These are phyloP conservation scores for Eremobia ochroleuca DNA, from an alignment of 2,888 invertebrate genomes.

Conservation along the genomic window DNA sequence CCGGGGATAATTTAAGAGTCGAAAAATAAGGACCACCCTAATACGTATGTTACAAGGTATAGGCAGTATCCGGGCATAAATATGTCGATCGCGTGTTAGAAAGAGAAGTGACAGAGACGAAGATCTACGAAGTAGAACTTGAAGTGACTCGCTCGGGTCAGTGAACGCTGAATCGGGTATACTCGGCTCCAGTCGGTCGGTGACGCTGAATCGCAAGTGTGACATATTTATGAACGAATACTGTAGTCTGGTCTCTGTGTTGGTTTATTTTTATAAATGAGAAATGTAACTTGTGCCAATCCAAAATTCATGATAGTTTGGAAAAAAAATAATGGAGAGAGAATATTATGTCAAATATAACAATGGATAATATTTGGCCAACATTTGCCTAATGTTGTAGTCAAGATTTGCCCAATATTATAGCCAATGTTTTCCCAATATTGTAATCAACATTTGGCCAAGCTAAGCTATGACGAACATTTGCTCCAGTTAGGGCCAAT, in stretches of 20 bases:
- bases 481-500: background rate
- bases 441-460: background rate
- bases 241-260: background rate
- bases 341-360: background rate
- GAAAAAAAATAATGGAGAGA: background rate
- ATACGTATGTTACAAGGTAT: background rate
- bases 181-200: background rate
- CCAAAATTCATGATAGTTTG: background rate
- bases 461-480: no score
- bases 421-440: background rate
- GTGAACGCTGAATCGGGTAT: background rate
- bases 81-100: background rate
- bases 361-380: background rate
- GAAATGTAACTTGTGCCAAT: background rate
- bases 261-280: background rate
- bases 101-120: background rate
- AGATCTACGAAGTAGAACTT: background rate
- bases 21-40: no score
- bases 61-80: background rate
- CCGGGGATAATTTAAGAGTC: no score
- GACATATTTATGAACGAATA: background rate
- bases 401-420: background rate
- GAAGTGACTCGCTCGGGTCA: background rate
- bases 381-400: background rate
- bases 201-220: background rate